phyloP scores from a whole-genome alignment of 2,888 invertebrate species.

The Omphaloscelis lunosa region DNA sequence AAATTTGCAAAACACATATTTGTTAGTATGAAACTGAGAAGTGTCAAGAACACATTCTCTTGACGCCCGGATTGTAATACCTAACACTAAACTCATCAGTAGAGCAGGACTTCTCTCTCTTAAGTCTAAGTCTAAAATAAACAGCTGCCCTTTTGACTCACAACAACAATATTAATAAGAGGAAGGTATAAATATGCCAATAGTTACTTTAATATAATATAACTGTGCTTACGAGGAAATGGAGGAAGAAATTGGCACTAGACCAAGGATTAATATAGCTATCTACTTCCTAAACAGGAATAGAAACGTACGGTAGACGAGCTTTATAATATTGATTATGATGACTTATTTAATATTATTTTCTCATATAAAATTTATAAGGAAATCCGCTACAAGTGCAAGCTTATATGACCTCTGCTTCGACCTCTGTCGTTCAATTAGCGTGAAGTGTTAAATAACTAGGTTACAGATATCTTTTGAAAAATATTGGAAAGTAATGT shows the following conservation, averaged over 20 bases:
- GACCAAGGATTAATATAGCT: constrained; percentile 58
- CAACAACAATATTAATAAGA: constrained; percentile 12
- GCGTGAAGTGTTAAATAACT: not conserved
- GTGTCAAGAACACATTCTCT: no score
- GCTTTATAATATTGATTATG: constrained; percentile 20
- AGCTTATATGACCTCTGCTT: not conserved
- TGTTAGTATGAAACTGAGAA: no score
- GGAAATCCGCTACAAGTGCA: not conserved
- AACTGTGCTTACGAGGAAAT: constrained; percentile 40
- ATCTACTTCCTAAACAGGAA: constrained; percentile 55
- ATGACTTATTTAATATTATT: constrained; percentile 2
- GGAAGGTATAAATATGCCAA: constrained; percentile 32
- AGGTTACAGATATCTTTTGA: not conserved
- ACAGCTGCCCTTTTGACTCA: constrained; percentile 1
- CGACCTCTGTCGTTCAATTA: not conserved
- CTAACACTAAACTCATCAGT: no score
- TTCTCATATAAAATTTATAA: not conserved
- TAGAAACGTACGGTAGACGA: constrained; percentile 10
- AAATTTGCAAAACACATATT: no score
- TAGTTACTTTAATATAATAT: constrained; percentile 22
- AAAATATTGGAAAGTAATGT: not conserved
- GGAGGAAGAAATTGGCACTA: constrained; percentile 47
- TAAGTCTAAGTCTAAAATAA: not conserved
- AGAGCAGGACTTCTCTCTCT: no score
- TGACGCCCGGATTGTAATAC: no score